These are phyloP conservation scores for Apodemia mormo DNA, from an alignment of 2,888 invertebrate genomes.

Conservation along the genomic window DNA sequence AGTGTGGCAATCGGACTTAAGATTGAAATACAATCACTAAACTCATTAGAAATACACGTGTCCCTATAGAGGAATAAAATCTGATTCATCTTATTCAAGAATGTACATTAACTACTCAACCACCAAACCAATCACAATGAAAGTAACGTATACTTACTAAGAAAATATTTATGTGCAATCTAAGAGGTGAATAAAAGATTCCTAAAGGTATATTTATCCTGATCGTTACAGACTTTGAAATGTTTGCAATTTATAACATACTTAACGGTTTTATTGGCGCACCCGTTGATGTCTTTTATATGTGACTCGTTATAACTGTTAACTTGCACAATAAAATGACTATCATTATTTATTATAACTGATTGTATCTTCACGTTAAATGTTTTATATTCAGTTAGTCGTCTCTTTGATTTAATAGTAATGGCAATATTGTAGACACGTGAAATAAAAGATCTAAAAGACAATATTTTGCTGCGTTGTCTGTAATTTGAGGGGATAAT, in stretches of 20 bases:
- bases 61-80: too few relatives aligned
- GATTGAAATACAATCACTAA: too few relatives aligned
- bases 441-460: not conserved
- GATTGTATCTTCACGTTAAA: not conserved
- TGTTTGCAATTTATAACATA: constrained; percentile 22
- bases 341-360: constrained; percentile 8
- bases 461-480: too few relatives aligned
- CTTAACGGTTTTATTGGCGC: constrained; percentile 28
- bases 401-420: not conserved
- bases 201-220: not conserved
- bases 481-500: too few relatives aligned
- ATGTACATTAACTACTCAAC: too few relatives aligned
- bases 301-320: constrained; percentile 31
- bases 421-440: not conserved
- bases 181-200: not conserved
- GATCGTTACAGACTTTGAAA: too few relatives aligned
- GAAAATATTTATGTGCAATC: too few relatives aligned
- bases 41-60: too few relatives aligned
- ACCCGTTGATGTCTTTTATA: constrained; percentile 60
- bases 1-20: too few relatives aligned
- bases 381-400: not conserved
- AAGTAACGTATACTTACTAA: too few relatives aligned
- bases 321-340: constrained; percentile 6
- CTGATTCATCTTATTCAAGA: too few relatives aligned
- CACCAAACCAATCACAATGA: too few relatives aligned